Evolutionary conservation across 1,140 invertebrate genomes (phyloP).

Genomic region (Battus philenor): DNA sequence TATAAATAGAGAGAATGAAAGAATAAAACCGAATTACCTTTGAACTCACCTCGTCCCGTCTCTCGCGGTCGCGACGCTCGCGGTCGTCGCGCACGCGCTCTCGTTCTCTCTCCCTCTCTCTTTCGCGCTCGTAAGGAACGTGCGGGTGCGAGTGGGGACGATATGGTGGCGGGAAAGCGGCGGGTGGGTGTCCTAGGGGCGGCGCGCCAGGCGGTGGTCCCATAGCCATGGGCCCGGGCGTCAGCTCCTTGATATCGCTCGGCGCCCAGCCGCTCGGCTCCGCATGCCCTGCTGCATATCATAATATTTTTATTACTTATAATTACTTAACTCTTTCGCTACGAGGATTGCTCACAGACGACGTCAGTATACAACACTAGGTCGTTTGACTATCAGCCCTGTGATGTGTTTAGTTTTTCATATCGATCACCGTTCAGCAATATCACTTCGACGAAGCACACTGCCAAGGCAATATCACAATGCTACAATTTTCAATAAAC

Average conservation of each 20-base stretch:
- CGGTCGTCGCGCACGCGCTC: constrained; percentile 44
- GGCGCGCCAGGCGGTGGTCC: constrained; percentile 42
- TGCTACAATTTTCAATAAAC: no score
- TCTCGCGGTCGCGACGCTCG: constrained; percentile 44
- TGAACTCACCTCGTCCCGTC: constrained; percentile 44
- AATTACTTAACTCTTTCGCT: no score
- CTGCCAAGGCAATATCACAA: no score
- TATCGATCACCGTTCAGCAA: no score
- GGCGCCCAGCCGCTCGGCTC: constrained; percentile 76
- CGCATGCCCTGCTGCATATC: constrained; percentile 40
- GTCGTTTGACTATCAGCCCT: no score
- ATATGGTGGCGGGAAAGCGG: constrained; percentile 48
- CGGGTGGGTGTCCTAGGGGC: constrained; percentile 38
- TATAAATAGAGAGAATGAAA: no score
- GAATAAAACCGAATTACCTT: no score
- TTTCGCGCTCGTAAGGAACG: constrained; percentile 28
- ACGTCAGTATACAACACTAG: no score
- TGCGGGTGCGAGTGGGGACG: constrained; percentile 43
- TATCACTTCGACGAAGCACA: no score
- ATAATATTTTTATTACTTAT: no score
- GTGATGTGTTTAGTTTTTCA: no score
- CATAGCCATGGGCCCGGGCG: constrained; percentile 71
- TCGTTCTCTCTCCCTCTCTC: constrained; percentile 39
- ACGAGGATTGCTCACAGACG: no score
- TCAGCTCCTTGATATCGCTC: constrained; percentile 79